A percentile compares a stretch with the other conserved stretches of the same genome.
These are phyloP conservation scores for Acronicta leporina DNA, from an alignment of 2,888 invertebrate genomes.

Conservation along the genomic window DNA sequence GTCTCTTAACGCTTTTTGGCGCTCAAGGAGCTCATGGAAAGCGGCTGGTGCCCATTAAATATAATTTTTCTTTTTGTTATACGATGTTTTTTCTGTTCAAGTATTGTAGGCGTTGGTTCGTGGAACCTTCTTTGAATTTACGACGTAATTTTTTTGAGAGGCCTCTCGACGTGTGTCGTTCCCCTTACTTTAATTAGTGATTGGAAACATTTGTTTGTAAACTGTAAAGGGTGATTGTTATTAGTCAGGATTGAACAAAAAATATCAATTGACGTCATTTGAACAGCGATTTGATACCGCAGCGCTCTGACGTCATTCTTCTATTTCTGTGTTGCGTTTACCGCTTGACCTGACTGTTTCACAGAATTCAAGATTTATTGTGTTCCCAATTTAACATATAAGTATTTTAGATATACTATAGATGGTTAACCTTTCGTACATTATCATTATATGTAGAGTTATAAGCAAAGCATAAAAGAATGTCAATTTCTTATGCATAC, in stretches of 20 bases:
- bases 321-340: no score
- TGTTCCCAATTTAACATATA: no score
- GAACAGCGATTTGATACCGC: no score
- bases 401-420: no score
- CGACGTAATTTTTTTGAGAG: constrained; percentile 44
- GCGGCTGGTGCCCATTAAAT: constrained; percentile 74
- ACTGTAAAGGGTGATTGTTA: constrained; percentile 6
- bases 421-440: no score
- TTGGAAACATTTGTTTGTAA: constrained; percentile 13
- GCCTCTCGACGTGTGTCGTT: constrained; percentile 33
- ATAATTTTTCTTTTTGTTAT: constrained; percentile 69
- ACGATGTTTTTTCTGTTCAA: constrained; percentile 51
- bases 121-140: constrained; percentile 47
- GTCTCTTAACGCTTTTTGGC: constrained; percentile 74
- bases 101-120: constrained; percentile 33
- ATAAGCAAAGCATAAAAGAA: no score
- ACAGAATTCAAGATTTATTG: no score
- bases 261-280: no score
- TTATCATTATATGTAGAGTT: no score
- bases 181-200: constrained; percentile 21
- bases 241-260: neutral
- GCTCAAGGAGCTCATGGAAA: constrained; percentile 67
- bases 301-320: no score
- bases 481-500: no score
- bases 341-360: no score